phyloP scores from a whole-genome alignment of 53 echinoderm and acorn worm species.

The Holothuria scabra region DNA sequence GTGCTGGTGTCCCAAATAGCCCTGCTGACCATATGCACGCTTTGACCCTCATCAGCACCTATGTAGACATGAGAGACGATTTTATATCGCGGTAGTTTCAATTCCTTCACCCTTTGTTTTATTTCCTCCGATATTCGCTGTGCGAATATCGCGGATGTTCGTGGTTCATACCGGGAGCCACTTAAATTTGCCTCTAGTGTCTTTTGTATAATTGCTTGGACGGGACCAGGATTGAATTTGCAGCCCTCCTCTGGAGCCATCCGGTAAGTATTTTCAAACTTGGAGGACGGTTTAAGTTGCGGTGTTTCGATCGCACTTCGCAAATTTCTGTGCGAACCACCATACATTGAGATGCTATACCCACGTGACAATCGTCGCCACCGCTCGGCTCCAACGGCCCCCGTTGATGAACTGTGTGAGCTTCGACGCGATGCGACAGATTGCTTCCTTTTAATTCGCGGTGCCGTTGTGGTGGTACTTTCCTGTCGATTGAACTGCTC shows the following conservation, averaged over 20 bases:
- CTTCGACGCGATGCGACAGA: conserved; percentile 79
- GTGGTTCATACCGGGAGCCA: conserved; percentile 81
- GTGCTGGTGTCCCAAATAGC: conserved; percentile 91
- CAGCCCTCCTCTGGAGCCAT: conserved; percentile 82
- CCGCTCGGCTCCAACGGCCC: conserved; percentile 63
- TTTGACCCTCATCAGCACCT: conserved; percentile 81
- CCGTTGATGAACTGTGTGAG: conserved; percentile 63
- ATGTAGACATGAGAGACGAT: conserved; percentile 86
- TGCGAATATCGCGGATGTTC: conserved; percentile 76
- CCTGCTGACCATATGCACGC: conserved; percentile 88
- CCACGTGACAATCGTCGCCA: conserved; percentile 82
- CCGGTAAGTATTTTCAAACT: conserved; percentile 91
- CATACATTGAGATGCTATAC: conserved; percentile 65
- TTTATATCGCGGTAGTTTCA: conserved; percentile 91
- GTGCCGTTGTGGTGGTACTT: conserved; percentile 33
- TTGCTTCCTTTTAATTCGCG: conserved; percentile 46
- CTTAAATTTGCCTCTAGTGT: conserved; percentile 73
- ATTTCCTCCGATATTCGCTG: conserved; percentile 90
- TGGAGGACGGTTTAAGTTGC: conserved; percentile 55
- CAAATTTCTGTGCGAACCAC: conserved; percentile 62
- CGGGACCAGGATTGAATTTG: conserved; percentile 60
- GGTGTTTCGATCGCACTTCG: conserved; percentile 64
- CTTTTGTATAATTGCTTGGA: conserved; percentile 60
- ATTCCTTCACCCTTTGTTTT: conserved; percentile 81
- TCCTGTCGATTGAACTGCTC: conserved; percentile 78